Conservation (phyloP, 2,888 invertebrate genomes). For the Candidula unifasciata region DNA sequence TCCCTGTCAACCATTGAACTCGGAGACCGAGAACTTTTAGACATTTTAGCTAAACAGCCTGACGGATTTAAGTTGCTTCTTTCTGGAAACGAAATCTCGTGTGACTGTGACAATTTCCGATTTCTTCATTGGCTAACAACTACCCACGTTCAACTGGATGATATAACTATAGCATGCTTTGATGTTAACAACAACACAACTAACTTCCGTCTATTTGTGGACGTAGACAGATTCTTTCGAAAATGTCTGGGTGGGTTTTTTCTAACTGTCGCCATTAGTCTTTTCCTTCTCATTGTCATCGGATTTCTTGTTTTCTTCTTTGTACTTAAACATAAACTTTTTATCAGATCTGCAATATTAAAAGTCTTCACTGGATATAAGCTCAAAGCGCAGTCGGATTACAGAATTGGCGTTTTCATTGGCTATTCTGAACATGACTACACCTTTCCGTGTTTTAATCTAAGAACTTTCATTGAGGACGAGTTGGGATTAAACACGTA, state of each 20-base stretch:
- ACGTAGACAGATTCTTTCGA: slow-evolving; percentile 18
- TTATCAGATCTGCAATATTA: not conserved
- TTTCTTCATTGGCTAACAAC: slow-evolving; percentile 30
- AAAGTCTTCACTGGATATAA: slow-evolving; percentile 8
- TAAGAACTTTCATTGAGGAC: slow-evolving; percentile 15
- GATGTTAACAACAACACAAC: not conserved
- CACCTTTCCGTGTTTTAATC: slow-evolving; percentile 13
- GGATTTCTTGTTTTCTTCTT: not conserved
- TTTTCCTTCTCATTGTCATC: not conserved
- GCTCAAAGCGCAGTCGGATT: not conserved
- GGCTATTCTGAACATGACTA: slow-evolving; percentile 29
- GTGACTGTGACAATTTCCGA: slow-evolving; percentile 19
- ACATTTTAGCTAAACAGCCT: not conserved
- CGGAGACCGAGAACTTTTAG: not conserved
- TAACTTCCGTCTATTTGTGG: not conserved
- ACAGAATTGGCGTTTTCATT: slow-evolving; percentile 21
- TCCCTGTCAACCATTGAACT: not conserved
- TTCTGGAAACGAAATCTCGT: slow-evolving; percentile 26
- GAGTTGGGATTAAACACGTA: slow-evolving; percentile 9
- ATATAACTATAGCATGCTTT: not conserved
- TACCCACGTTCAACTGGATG: slow-evolving; percentile 9
- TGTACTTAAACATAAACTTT: not conserved
- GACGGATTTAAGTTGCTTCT: not conserved
- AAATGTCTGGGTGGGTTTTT: slow-evolving; percentile 9
- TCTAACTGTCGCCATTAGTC: not conserved